A percentile compares a stretch with the other conserved stretches of the same genome.
Evolutionary conservation across 1,140 invertebrate species (phyloP).

Genomic region (Nephotettix cincticeps): DNA sequence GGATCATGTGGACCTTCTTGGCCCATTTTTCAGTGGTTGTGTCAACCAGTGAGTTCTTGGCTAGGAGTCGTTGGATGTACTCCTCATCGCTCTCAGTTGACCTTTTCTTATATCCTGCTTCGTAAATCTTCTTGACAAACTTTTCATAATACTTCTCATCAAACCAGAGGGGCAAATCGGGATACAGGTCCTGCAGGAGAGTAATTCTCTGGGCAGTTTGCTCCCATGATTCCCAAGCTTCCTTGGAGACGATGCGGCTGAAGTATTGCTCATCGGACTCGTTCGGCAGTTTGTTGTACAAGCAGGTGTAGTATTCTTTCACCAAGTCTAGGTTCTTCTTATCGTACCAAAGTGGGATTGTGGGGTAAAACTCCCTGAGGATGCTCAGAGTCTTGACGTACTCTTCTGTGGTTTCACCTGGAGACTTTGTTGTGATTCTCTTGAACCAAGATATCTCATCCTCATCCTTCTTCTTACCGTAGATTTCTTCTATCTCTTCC

Average conservation of each 20-base stretch:
- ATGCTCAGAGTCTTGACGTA: neutral
- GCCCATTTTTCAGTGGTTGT: neutral
- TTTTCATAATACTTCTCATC: neutral
- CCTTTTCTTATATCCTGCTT: neutral
- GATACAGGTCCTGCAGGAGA: neutral
- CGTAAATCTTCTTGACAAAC: neutral
- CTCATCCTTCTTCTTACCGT: neutral
- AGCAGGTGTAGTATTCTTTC: neutral
- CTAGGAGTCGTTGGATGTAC: neutral
- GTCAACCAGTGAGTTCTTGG: neutral
- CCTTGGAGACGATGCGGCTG: neutral
- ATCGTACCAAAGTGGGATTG: neutral
- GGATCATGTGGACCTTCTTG: neutral
- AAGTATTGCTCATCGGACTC: constrained; percentile 5
- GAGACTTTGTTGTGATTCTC: neutral
- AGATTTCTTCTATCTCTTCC: neutral
- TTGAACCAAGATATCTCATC: neutral
- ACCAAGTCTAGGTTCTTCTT: neutral
- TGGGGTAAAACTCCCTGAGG: neutral
- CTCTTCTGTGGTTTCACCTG: neutral
- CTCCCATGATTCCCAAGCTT: neutral
- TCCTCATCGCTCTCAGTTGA: neutral
- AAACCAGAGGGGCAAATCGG: neutral
- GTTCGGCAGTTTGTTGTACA: neutral
- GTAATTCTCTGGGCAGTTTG: neutral